Evolutionary conservation across 64 coral and sea anemone species (phyloP).

Genomic region (Anthopleura sola): DNA sequence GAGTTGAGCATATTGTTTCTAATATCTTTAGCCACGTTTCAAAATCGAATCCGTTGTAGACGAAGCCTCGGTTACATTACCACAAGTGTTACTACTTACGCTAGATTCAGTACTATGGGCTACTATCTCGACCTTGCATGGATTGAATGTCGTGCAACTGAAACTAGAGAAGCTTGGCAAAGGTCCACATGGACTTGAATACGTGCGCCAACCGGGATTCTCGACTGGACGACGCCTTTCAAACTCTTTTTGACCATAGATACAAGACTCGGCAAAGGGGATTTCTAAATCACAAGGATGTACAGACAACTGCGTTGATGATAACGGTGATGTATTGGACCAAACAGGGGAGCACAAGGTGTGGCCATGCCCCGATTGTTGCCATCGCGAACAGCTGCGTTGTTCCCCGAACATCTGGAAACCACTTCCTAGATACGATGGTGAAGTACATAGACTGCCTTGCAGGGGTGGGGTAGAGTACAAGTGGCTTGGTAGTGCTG

Average conservation of each 20-base stretch:
- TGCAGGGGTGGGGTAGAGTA: not conserved
- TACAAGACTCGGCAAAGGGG: constrained; percentile 12
- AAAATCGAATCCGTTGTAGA: not conserved
- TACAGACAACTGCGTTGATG: not conserved
- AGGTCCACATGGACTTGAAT: constrained; percentile 4
- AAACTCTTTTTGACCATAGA: not conserved
- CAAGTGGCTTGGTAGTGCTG: not conserved
- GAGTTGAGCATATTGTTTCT: not conserved
- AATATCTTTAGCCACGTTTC: not conserved
- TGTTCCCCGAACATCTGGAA: not conserved
- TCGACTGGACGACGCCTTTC: constrained; percentile 7
- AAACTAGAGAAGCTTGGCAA: constrained; percentile 31
- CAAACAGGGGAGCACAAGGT: constrained; percentile 5
- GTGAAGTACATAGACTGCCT: not conserved
- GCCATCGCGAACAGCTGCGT: not conserved
- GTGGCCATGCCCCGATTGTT: not conserved
- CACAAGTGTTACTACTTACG: not conserved
- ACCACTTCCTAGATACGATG: not conserved
- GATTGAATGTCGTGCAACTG: not conserved
- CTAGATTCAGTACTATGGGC: not conserved
- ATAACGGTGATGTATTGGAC: not conserved
- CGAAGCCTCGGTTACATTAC: not conserved
- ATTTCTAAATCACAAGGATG: not conserved
- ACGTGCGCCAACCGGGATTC: constrained; percentile 4
- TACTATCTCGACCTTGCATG: not conserved